Evolutionary conservation across 2,113 vertebrate genomes (phyloP).

Genomic region (Raja brachyura): DNA sequence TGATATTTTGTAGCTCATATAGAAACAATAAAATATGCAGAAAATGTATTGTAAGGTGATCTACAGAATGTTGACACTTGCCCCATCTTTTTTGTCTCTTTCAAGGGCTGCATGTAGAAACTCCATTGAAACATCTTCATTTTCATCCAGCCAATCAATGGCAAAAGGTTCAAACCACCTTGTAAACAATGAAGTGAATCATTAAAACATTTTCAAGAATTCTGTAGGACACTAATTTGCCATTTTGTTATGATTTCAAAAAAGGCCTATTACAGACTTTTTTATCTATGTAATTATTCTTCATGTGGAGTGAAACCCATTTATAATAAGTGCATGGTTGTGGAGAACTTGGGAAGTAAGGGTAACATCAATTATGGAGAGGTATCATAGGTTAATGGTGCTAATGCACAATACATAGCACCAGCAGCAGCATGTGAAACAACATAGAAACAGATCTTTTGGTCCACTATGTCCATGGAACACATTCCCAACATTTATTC

Average conservation of each 20-base stretch:
- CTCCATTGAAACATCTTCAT: conserved; percentile 93
- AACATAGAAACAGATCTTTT: no score
- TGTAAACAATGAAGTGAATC: neutral
- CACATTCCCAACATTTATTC: no score
- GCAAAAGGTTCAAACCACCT: conserved; percentile 99
- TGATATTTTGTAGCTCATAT: neutral
- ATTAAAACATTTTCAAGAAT: neutral
- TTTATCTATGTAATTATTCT: neutral
- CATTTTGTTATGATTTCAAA: neutral
- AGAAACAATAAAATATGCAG: neutral
- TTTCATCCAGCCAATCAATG: conserved; percentile 97
- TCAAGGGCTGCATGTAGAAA: conserved; percentile 90
- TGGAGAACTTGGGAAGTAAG: neutral
- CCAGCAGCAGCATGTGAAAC: no score
- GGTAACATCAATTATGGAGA: neutral
- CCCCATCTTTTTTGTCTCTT: conserved; percentile 95
- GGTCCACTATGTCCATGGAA: no score
- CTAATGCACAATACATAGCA: no score
- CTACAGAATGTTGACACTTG: conserved; percentile 53
- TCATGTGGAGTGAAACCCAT: neutral
- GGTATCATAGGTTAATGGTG: no score
- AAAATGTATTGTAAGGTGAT: neutral
- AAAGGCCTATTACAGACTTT: neutral
- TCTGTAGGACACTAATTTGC: neutral
- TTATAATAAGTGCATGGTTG: neutral